Conservation (phyloP, 1,140 invertebrate species). For the Phymastichus coffea region DNA sequence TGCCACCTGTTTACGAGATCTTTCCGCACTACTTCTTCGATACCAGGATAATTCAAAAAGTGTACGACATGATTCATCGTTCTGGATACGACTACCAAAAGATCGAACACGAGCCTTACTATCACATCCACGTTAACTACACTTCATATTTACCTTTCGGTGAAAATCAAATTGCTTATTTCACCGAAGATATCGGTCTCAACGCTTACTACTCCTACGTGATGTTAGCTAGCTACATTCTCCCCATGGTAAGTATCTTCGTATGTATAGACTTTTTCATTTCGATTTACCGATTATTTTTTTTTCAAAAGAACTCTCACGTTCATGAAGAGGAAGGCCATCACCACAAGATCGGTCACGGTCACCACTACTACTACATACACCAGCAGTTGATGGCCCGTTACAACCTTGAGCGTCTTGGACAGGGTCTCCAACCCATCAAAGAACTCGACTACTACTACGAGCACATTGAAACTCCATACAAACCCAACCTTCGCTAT, state of each 20-base stretch:
- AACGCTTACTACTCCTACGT: constrained; percentile 70
- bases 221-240: constrained; percentile 60
- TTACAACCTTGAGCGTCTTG: constrained; percentile 57
- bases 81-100: constrained; percentile 26
- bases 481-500: constrained; percentile 62
- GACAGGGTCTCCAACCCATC: constrained; percentile 53
- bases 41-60: constrained; percentile 52
- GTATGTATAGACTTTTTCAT: neutral
- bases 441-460: constrained; percentile 44
- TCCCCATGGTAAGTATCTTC: constrained; percentile 34
- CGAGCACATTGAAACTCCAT: constrained; percentile 59
- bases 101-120: constrained; percentile 30
- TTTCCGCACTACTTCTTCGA: constrained; percentile 56
- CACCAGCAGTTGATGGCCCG: constrained; percentile 58
- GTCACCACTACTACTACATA: constrained; percentile 54
- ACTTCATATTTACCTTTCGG: constrained; percentile 55
- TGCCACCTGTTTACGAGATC: constrained; percentile 58
- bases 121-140: constrained; percentile 56
- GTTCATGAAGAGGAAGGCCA: constrained; percentile 45
- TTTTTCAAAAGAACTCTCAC: constrained; percentile 36
- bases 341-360: constrained; percentile 40
- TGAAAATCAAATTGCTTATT: constrained; percentile 67
- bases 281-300: constrained; percentile 3
- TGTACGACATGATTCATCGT: constrained; percentile 47
- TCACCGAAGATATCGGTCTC: constrained; percentile 72